Base-by-base conservation (phyloP, 1,140 invertebrate genomes). In the Microplitis mediator region DNA sequence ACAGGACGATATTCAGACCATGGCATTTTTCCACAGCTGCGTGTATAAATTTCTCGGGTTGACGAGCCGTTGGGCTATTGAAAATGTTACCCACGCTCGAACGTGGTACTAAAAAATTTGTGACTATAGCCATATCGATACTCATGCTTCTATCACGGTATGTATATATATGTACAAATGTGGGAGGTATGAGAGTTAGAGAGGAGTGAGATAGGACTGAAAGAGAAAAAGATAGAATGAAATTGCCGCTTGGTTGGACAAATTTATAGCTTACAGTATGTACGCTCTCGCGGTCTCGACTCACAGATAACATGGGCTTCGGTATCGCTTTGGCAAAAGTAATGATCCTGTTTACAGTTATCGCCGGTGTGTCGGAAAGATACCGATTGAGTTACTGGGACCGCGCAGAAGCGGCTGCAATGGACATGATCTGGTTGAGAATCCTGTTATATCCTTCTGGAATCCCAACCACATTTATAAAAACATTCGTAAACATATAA, bases 281-380 rank as follows among this genome's bases (percentile, higher is more conserved):
- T 63, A 72, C 58, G 54, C 36, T 50, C 75, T 73, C 62, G 71
- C 71, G 61, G 63, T 68, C 73, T 58, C 66, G 75, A 64, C 76
- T 78, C 77, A 77, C 80, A 76, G 82, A 82, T 77, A 80, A 79
- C 79, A 79, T 77, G 77, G 77, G 79, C 75, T 70, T 76, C 75
- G 65, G 75, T 74, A 76, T 76, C 73, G 73, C 75, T 77, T 77
- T 71, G 70, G 70, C 72, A 73, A 79, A 80, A 81, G 79, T 81
- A 81, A 81, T 78, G 79, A 78, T 78, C 76, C 78, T 80, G 80
- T 79, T 81, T 78, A 78, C 74, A 77, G 76, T 81, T 81, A 81
- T 81, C 80, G 75, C 63, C 71, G 68, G 78, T 76, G 74, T 75
- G 77, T 80, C 74, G 72, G 71, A 63, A 52, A 79, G 78, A 81